These are phyloP conservation scores for Drosophila ogumai DNA, from an alignment of 1,140 invertebrate species.

Conservation along the genomic window DNA sequence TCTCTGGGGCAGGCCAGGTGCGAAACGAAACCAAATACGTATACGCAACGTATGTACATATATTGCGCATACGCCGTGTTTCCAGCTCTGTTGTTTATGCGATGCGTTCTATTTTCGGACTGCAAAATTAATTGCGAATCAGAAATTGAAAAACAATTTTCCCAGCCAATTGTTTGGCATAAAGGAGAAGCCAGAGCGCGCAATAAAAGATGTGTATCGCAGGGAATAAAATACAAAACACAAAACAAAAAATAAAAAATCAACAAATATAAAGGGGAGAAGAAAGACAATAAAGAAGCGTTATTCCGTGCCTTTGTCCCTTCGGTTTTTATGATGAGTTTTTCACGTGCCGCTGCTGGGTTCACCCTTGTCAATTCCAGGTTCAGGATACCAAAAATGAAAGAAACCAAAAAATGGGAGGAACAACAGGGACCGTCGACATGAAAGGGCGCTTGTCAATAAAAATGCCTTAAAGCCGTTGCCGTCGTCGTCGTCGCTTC, in stretches of 20 bases:
- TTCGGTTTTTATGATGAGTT: slow-evolving; percentile 65
- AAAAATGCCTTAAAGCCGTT: slow-evolving; percentile 64
- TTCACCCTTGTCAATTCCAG: slow-evolving; percentile 70
- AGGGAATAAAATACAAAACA: slow-evolving; percentile 23
- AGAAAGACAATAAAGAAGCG: slow-evolving; percentile 29
- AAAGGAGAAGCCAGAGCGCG: slow-evolving; percentile 14
- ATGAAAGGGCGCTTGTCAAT: slow-evolving; percentile 61
- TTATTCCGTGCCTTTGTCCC: slow-evolving; percentile 32
- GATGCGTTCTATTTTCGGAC: slow-evolving; percentile 44
- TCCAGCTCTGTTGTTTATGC: slow-evolving; percentile 27
- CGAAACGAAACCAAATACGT: slow-evolving; percentile 18
- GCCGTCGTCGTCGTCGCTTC: not conserved
- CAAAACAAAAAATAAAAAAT: slow-evolving; percentile 33
- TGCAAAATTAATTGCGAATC: slow-evolving; percentile 56
- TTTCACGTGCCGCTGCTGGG: slow-evolving; percentile 64
- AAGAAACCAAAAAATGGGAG: slow-evolving; percentile 33
- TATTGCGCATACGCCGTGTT: slow-evolving; percentile 65
- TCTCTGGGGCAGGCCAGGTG: slow-evolving; percentile 30
- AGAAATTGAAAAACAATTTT: slow-evolving; percentile 52
- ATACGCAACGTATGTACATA: slow-evolving; percentile 14
- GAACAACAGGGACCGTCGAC: slow-evolving; percentile 16
- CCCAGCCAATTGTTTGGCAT: slow-evolving; percentile 47
- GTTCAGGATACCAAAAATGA: slow-evolving; percentile 11
- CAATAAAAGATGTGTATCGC: slow-evolving; percentile 38
- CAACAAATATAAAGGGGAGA: not conserved